These are phyloP conservation scores for Ochropacha duplaris DNA, from an alignment of 2,888 invertebrate genomes.

Conservation along the genomic window DNA sequence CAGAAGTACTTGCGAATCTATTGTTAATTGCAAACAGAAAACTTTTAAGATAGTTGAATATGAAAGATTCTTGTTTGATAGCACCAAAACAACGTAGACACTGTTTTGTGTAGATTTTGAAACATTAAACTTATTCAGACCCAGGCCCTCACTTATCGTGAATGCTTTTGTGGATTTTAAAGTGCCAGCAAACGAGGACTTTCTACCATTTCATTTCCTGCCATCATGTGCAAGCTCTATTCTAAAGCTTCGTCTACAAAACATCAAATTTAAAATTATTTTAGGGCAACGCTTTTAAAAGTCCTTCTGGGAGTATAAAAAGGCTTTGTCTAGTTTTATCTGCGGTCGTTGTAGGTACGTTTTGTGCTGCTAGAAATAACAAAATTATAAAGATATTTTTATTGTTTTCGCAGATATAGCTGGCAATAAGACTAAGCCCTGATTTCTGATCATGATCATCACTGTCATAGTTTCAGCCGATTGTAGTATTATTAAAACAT, in stretches of 20 bases:
- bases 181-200: slow-evolving; percentile 7
- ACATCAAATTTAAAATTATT: slow-evolving; percentile 15
- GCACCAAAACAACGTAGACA: too few relatives aligned
- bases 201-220: slow-evolving; percentile 2
- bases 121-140: background rate
- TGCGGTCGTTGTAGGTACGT: background rate
- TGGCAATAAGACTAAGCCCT: too few relatives aligned
- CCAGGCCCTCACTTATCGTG: background rate
- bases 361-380: background rate
- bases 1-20: background rate
- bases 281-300: background rate
- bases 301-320: background rate
- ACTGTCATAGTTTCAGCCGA: too few relatives aligned
- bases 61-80: too few relatives aligned
- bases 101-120: slow-evolving; percentile 12
- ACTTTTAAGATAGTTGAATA: too few relatives aligned
- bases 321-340: background rate
- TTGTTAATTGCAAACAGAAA: too few relatives aligned
- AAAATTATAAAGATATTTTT: background rate
- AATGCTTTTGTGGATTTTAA: slow-evolving; percentile 6
- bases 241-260: slow-evolving; percentile 30
- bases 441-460: too few relatives aligned
- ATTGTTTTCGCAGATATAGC: background rate
- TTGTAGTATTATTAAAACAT: too few relatives aligned
- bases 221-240: slow-evolving; percentile 10